Percentiles rank a stretch among this genome's conserved stretches.
Conservation (phyloP, 2,888 invertebrate species). For the Pseudococcus longispinus region DNA sequence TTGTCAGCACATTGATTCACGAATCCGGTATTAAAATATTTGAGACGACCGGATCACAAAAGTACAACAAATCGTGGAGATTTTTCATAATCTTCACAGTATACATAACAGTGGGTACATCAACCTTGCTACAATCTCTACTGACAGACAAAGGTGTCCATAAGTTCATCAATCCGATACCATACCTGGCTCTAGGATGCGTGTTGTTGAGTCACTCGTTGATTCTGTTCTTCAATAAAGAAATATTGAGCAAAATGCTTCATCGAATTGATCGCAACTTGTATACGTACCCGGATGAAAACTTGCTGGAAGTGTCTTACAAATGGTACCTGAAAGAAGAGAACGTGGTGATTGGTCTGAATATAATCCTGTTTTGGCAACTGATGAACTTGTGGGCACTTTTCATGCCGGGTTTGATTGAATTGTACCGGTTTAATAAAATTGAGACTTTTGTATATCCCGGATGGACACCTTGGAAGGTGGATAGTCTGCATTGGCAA, state of each 20-base stretch:
- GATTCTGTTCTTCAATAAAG: background rate
- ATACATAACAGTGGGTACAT: background rate
- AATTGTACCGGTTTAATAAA: background rate
- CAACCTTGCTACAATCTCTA: background rate
- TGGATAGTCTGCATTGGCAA: background rate
- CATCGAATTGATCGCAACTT: background rate
- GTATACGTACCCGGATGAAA: background rate
- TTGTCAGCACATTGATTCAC: background rate
- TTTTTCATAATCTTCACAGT: background rate
- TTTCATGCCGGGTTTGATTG: background rate
- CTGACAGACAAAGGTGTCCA: background rate
- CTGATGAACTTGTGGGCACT: background rate
- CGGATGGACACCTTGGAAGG: background rate
- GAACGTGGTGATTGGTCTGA: background rate
- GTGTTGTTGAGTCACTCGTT: background rate
- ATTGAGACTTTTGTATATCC: background rate
- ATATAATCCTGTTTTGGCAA: background rate
- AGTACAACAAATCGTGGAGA: background rate
- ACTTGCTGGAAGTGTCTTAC: background rate
- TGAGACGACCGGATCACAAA: background rate
- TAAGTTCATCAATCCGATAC: background rate
- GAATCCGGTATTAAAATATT: background rate
- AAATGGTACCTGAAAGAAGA: constrained; percentile 2
- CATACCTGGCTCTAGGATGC: background rate
- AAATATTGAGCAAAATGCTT: background rate